Evolutionary conservation across 2,888 invertebrate genomes (phyloP), one percentile per base, ranked within the genome.

Genomic region (Ornithoptera priamus): DNA sequence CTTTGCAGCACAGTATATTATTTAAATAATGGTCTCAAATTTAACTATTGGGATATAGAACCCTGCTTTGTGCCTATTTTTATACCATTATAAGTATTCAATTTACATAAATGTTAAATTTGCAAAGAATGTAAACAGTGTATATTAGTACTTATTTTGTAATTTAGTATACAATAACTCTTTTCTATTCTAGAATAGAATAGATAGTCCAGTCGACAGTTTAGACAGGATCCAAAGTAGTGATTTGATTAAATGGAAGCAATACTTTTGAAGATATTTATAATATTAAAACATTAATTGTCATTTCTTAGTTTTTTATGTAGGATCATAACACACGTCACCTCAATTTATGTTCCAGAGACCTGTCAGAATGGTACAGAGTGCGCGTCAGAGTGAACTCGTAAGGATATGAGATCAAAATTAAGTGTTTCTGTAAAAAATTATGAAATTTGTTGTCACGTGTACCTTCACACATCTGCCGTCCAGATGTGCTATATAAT

Each of bases 361-460:
- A 93, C 92, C 94, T 96, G 93, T 94, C 95, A 92, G 95, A 96
- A 93, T 95, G 95, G 94, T 96, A 95, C 95, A 95, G 95, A 94
- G 95, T 96, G 94, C 96, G 95, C 94, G 95, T 96, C 94, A 95
- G 96, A 95, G 94, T 96, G 91, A 96, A 95, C 93, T 95, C 96
- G 96, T 96, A 96, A 96, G 96, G 93, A 91, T 85, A 85, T 89
- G 85, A 84, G 89, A 88, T 88, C 83, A 89, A 85, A 89, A 88
- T 87, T 88, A 88, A 89, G 89, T 92, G 89, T 90, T 87, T 88
- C 86, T 89, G 83, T 87, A 88, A 87, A 83, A 53, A 83, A 86
- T 81, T 89, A 88, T 87, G 81, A 86, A 77, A 89, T 88, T 84
- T 92, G 86, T 92, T 90, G 92, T 92, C 81, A 79, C 88, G 91